Base-by-base conservation (phyloP, 2,797 vertebrate genomes). In the Bovichtus diacanthus region DNA sequence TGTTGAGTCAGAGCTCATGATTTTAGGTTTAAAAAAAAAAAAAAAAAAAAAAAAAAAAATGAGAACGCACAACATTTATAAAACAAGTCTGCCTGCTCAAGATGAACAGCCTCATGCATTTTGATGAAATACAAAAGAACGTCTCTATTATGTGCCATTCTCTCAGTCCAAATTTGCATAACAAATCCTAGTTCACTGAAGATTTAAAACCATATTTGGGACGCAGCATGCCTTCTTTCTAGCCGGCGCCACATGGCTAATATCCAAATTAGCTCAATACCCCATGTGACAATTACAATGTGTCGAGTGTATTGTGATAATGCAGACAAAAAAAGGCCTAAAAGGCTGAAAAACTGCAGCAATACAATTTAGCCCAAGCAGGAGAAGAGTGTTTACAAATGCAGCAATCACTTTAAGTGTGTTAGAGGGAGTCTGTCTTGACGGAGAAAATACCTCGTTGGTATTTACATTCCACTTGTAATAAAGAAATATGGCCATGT, bases 391-490 rank as follows among this genome's bases (percentile, higher is more conserved):
- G 49, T 27, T 78, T 76, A 70, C 31, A 55, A 76, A 81, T 49
- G 65, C 43, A 66, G 64, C 62, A 38, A 43, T 51, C 12, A 61
- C 58, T 62, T 65, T 80, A 65, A 49, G 67, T 58, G 29, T 66
- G 54, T 73, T 60, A 10, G 56, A 62, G 43, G 16, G 55, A 74
- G 61, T 60, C 34, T 15, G 80, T 88, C 80, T 66, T 77, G 86
- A 90, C 70, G 0, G 58, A 71, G 36, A 55, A 62, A 70, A 60
- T 79, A 23, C 51, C 76, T 69, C 21, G 2, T 47, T 60, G 66
- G 67, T 63, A 80, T 88, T 88, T 89, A 82, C 75, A 75, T 70
- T 85, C 76, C 49, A 58, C 56, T 60, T 74, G 56, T 71, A 79
- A 82, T 54, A 76, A 61, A 81, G 36, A 92, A 82, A 79, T 74